These are phyloP conservation scores for Equus przewalskii DNA, from an alignment of 2,113 vertebrate genomes.

Conservation along the genomic window DNA sequence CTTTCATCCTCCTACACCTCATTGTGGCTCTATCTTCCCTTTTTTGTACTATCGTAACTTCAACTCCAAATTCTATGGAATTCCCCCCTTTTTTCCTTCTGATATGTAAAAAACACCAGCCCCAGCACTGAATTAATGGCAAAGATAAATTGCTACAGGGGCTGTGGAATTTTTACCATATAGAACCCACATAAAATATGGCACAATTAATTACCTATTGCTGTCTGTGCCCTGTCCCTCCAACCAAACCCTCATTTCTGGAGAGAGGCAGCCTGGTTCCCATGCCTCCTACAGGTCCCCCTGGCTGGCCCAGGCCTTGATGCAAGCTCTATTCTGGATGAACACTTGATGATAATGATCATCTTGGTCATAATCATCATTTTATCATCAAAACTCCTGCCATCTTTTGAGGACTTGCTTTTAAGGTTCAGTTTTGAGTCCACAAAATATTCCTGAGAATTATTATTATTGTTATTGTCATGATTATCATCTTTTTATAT, in stretches of 20 bases:
- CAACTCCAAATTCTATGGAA: not conserved
- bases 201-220: conserved; percentile 20
- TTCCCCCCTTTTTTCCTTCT: not conserved
- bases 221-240: not conserved
- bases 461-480: not conserved
- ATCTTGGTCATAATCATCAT: not conserved
- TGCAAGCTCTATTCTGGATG: not conserved
- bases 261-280: not conserved
- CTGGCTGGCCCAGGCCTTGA: not conserved
- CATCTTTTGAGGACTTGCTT: not conserved
- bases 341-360: conserved; percentile 4
- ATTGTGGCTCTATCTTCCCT: not conserved
- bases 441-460: conserved; percentile 37
- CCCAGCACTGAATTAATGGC: conserved; percentile 10
- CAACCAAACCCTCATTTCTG: conserved; percentile 2
- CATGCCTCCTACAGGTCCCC: not conserved
- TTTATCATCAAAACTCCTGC: conserved; percentile 44
- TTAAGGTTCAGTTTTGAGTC: conserved; percentile 44
- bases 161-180: not conserved
- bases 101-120: not conserved
- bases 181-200: not conserved
- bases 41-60: not conserved
- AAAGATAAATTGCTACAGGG: not conserved
- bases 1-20: not conserved
- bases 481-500: conserved; percentile 8